Base-by-base conservation (phyloP, 2,113 vertebrate species). In the Amphiprion percula region DNA sequence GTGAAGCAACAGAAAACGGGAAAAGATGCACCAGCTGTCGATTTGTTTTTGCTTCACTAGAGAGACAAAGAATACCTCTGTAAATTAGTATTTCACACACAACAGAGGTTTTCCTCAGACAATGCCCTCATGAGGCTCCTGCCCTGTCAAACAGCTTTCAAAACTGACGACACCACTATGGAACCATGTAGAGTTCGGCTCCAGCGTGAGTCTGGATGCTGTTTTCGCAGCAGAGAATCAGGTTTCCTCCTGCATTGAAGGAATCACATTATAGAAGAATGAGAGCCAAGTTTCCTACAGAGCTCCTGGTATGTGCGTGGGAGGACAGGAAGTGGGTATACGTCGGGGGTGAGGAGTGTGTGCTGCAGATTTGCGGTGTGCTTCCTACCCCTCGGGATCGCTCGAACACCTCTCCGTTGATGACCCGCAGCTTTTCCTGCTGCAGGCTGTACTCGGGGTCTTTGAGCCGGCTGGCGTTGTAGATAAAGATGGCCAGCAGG, bases 401-500 rank as follows among this genome's bases (percentile, higher is more conserved):
- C 86, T 98, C 96, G 74, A 95, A 96, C 49, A 96, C 93, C 68
- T 93, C 96, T 69, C 96, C 95, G 68, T 96, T 97, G 78, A 96
- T 77, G 60, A 95, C 94, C 68, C 96, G 94, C 69, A 95, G 92
- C 71, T 96, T 96, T 77, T 97, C 97, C 76, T 94, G 94, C 85
- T 96, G 94, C 55, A 93, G 81, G 23, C 64, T 41, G 23, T 94
- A 94, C 62, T 97, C 95, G 15, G 90, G 79, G 86, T 95, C 94
- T 61, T 85, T 92, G 54, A 90, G 53, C 70, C 91, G 95, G 91
- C 96, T 96, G 92, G 94, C 94, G 80, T 97, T 97, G 90, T 99
- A 99, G 91, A 99, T 97, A 80, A 97, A 99, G 93, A 99, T 98
- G 77, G 97, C 95, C 28, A 99, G 96, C 73, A 99, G 96, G 55